Conservation (phyloP, 1,140 invertebrate species). For the Meloidogyne floridensis region DNA sequence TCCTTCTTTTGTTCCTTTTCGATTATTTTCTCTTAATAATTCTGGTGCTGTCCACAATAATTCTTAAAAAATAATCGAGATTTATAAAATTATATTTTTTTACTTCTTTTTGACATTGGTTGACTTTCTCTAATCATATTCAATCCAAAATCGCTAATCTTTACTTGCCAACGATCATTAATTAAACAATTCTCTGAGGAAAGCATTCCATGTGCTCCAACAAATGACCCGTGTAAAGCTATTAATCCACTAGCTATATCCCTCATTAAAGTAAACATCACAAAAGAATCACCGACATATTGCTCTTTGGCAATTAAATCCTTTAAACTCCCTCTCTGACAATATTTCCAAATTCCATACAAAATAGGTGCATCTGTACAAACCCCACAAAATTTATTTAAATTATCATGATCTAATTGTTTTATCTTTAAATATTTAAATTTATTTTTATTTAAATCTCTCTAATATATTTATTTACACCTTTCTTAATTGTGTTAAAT, state of each 20-base stretch:
- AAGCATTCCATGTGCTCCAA: constrained; percentile 49
- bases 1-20: constrained; percentile 51
- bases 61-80: constrained; percentile 69
- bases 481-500: constrained; percentile 34
- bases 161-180: constrained; percentile 59
- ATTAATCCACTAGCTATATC: constrained; percentile 76
- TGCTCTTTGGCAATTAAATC: constrained; percentile 89
- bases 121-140: constrained; percentile 39
- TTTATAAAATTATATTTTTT: constrained; percentile 19
- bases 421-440: constrained; percentile 28
- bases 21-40: constrained; percentile 74
- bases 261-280: constrained; percentile 84
- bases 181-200: constrained; percentile 54
- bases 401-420: constrained; percentile 60
- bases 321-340: constrained; percentile 77
- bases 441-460: background rate
- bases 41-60: constrained; percentile 88
- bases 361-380: constrained; percentile 57
- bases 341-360: constrained; percentile 78
- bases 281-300: constrained; percentile 91
- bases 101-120: constrained; percentile 38
- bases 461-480: background rate
- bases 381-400: constrained; percentile 75
- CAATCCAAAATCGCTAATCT: constrained; percentile 50
- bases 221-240: constrained; percentile 50